Percentiles rank a stretch among this genome's conserved stretches.
phyloP scores from a whole-genome alignment of 2,888 invertebrate species.

The Amphipyra tragopoginis region DNA sequence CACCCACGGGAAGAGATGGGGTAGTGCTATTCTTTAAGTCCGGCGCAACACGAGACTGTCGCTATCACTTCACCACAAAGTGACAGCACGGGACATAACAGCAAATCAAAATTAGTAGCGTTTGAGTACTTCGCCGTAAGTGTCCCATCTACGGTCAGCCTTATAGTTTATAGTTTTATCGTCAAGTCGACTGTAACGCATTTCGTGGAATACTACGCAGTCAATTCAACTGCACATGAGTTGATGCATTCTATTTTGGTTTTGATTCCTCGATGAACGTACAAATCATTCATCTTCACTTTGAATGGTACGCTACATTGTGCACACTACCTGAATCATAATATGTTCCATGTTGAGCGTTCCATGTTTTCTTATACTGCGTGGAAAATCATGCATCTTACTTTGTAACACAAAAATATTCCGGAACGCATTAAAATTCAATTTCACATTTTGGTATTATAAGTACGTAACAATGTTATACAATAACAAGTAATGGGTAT shows the following conservation, averaged over 20 bases:
- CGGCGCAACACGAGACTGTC: no score
- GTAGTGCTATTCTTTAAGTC: no score
- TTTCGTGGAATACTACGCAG: constrained; percentile 5
- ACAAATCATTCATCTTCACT: constrained; percentile 13
- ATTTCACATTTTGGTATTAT: constrained; percentile 19
- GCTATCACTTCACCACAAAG: no score
- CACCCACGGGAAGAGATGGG: no score
- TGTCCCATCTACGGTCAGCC: no score
- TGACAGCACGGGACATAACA: no score
- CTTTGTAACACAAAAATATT: constrained; percentile 14
- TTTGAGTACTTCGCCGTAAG: no score
- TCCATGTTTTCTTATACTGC: constrained; percentile 14
- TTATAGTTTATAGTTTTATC: neutral
- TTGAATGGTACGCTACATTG: constrained; percentile 7
- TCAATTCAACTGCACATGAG: constrained; percentile 11
- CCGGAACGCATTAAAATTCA: constrained; percentile 21
- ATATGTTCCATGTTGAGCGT: constrained; percentile 33
- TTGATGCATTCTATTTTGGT: constrained; percentile 21
- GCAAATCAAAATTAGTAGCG: no score
- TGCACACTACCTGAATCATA: constrained; percentile 8
- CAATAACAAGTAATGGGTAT: constrained; percentile 33
- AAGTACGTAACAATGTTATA: constrained; percentile 37
- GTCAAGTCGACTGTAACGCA: neutral
- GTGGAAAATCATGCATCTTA: constrained; percentile 9
- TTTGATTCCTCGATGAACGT: constrained; percentile 19